These are phyloP conservation scores for Pituophis catenifer DNA, from an alignment of 2,113 vertebrate species.

Conservation along the genomic window DNA sequence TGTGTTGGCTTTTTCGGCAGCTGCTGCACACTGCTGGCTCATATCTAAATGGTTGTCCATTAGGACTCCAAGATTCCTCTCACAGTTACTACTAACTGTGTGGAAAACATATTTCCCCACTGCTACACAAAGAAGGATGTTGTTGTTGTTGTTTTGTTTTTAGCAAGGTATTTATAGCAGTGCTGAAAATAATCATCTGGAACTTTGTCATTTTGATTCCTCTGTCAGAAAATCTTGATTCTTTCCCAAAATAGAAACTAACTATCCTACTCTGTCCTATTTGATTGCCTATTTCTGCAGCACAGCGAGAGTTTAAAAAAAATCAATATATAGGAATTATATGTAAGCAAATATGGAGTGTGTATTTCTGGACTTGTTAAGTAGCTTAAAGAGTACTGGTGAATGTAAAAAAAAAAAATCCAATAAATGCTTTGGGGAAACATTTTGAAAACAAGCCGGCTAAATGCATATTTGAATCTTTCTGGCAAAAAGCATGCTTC, in stretches of 20 bases:
- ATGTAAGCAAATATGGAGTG: neutral
- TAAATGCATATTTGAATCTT: constrained; percentile 50
- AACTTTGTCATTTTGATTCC: neutral
- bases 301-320: neutral
- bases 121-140: neutral
- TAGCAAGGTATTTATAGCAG: neutral
- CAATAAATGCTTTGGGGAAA: constrained; percentile 37
- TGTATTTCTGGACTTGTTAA: constrained; percentile 34
- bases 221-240: neutral
- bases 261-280: neutral
- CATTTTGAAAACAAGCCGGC: constrained; percentile 53
- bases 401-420: constrained; percentile 36
- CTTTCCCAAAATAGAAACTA: neutral
- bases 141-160: neutral
- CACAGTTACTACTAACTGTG: too few relatives aligned
- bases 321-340: constrained; percentile 13
- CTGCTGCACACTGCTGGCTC: too few relatives aligned
- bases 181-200: neutral
- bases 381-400: constrained; percentile 17
- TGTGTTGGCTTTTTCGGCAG: too few relatives aligned
- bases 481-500: constrained; percentile 32
- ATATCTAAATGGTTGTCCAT: too few relatives aligned
- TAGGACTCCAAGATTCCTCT: too few relatives aligned
- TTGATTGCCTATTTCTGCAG: neutral
- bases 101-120: neutral